Percentiles rank a stretch among this genome's conserved stretches.
Conservation (phyloP, 2,113 vertebrate genomes). For the Setophaga kirtlandii region DNA sequence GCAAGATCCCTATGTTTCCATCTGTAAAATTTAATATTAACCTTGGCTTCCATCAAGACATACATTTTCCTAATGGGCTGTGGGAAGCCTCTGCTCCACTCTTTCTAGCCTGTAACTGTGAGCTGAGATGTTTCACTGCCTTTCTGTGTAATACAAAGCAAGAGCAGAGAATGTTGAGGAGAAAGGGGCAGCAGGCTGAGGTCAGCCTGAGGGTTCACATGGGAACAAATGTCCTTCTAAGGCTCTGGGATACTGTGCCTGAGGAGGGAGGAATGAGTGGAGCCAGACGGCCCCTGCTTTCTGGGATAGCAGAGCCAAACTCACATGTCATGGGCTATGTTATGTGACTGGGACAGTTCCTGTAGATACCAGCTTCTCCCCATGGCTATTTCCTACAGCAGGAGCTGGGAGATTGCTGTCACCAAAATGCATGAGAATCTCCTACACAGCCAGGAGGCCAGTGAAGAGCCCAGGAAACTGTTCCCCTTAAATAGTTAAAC, state of each 20-base stretch:
- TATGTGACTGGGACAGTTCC: background rate
- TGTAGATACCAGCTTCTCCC: background rate
- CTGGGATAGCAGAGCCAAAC: background rate
- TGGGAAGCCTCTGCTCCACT: background rate
- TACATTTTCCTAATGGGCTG: background rate
- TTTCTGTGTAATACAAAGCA: fast-evolving
- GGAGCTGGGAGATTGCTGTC: background rate
- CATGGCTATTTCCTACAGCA: background rate
- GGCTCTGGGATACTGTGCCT: background rate
- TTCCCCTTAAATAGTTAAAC: slow-evolving; percentile 82
- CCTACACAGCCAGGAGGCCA: slow-evolving; percentile 71
- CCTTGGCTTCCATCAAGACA: background rate
- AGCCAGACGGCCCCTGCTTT: background rate
- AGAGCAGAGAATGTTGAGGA: background rate
- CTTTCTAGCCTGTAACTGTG: background rate
- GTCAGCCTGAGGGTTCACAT: background rate
- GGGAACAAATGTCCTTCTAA: background rate
- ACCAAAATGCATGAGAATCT: slow-evolving; percentile 43
- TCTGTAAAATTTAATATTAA: slow-evolving; percentile 18
- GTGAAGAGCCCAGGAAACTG: slow-evolving; percentile 72
- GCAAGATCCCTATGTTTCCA: background rate
- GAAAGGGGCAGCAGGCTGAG: background rate
- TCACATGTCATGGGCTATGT: background rate
- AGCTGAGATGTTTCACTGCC: background rate
- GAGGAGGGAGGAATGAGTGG: background rate